These are phyloP conservation scores for Sylvilagus bachmani DNA, from an alignment of 2,113 vertebrate species.

Conservation along the genomic window DNA sequence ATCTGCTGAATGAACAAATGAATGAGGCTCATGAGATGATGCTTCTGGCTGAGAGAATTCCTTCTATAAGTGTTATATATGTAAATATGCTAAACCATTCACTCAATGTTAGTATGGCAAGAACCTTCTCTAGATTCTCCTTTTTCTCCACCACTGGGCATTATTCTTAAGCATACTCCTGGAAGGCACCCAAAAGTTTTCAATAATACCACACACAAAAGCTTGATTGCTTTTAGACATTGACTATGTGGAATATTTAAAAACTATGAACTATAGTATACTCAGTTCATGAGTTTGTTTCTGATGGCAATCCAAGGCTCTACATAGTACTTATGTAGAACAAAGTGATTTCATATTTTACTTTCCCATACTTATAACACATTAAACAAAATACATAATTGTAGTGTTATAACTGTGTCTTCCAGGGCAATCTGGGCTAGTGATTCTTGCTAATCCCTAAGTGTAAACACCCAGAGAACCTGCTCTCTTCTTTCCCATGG, in stretches of 20 bases:
- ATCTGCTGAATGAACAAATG: neutral
- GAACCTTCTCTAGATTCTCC: neutral
- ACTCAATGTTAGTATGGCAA: neutral
- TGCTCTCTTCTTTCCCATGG: neutral
- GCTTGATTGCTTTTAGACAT: neutral
- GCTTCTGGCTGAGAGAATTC: neutral
- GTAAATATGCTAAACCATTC: neutral
- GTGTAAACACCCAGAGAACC: neutral
- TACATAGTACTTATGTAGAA: neutral
- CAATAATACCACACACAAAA: neutral
- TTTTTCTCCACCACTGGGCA: neutral
- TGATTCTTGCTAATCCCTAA: neutral
- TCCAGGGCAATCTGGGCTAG: neutral
- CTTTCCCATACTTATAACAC: conserved; percentile 19
- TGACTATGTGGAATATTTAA: neutral
- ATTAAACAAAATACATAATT: conserved; percentile 13
- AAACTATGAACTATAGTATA: neutral
- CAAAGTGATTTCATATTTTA: conserved; percentile 4
- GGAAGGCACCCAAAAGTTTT: neutral
- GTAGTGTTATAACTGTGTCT: neutral
- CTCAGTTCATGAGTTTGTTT: neutral
- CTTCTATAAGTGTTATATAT: neutral
- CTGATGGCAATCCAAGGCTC: neutral
- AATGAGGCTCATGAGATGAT: neutral
- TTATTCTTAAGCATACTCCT: conserved; percentile 3